These are phyloP conservation scores for Mythimna impura DNA, from an alignment of 2,888 invertebrate genomes.

Conservation along the genomic window DNA sequence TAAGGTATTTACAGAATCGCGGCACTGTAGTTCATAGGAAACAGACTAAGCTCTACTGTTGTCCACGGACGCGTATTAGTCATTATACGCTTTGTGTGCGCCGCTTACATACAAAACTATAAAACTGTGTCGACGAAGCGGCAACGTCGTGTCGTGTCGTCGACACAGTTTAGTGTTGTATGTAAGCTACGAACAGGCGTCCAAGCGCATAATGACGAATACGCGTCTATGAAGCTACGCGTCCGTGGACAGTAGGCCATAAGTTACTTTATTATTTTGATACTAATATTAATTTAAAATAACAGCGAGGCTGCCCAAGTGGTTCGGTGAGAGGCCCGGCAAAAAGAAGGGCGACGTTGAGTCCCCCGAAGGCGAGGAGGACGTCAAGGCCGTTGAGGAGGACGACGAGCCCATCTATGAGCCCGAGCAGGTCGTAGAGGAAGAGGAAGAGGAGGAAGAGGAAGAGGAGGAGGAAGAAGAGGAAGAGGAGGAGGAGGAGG, in stretches of 20 bases:
- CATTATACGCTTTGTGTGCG: no score
- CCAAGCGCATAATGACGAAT: no score
- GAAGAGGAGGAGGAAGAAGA: slow-evolving; percentile 94
- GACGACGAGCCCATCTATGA: slow-evolving; percentile 92
- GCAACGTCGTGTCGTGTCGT: no score
- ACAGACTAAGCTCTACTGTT: no score
- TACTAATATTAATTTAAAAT: slow-evolving; percentile 22
- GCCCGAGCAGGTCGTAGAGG: slow-evolving; percentile 92
- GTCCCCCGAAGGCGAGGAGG: slow-evolving; percentile 97
- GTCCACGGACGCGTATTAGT: no score
- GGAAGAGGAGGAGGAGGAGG: slow-evolving; percentile 91
- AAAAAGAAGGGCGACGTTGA: slow-evolving; percentile 97
- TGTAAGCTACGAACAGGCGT: no score
- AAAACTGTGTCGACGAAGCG: no score
- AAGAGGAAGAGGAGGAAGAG: slow-evolving; percentile 93
- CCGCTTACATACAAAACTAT: no score
- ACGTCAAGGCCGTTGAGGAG: slow-evolving; percentile 94
- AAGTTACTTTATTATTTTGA: neutral
- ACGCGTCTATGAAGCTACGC: no score
- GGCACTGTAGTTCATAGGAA: neutral
- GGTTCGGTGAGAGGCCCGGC: slow-evolving; percentile 98
- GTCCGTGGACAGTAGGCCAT: no score
- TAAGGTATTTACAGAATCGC: neutral
- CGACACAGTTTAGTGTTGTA: no score
- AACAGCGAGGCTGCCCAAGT: slow-evolving; percentile 97